These are phyloP conservation scores for Phocides pigmalion DNA, from an alignment of 1,140 invertebrate genomes.

Conservation along the genomic window DNA sequence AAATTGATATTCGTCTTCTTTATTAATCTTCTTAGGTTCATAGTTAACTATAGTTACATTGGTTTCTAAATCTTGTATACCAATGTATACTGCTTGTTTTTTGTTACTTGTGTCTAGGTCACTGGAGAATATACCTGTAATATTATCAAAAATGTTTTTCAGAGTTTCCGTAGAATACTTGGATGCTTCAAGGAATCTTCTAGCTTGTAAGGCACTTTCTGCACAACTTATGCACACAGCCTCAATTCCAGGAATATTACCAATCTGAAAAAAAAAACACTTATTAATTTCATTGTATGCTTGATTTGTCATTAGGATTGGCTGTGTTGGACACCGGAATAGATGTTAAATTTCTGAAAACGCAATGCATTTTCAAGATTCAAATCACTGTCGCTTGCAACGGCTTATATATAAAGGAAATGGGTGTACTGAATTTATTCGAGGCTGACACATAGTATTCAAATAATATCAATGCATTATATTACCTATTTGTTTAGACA, in stretches of 20 bases:
- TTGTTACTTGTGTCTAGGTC: slow-evolving; percentile 40
- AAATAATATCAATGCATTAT: no score
- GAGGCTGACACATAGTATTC: no score
- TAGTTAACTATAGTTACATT: slow-evolving; percentile 53
- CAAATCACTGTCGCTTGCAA: no score
- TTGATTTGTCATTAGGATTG: no score
- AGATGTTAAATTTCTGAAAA: no score
- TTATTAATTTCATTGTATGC: background rate
- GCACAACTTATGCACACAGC: slow-evolving; percentile 63
- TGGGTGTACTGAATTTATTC: no score
- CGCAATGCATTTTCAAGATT: no score
- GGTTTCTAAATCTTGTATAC: slow-evolving; percentile 49
- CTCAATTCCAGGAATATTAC: slow-evolving; percentile 61
- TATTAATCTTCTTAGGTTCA: slow-evolving; percentile 40
- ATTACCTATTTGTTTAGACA: no score
- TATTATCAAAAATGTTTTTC: slow-evolving; percentile 53
- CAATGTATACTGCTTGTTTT: slow-evolving; percentile 51
- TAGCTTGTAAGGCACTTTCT: slow-evolving; percentile 48
- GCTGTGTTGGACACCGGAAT: no score
- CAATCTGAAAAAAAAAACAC: slow-evolving; percentile 48
- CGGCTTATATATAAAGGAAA: no score
- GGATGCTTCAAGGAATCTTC: slow-evolving; percentile 55
- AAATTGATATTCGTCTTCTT: slow-evolving; percentile 33
- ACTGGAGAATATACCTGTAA: slow-evolving; percentile 44
- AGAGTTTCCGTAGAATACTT: slow-evolving; percentile 48